A percentile compares a stretch with the other conserved stretches of the same genome.
These are phyloP conservation scores for Ennomos erosarius DNA, from an alignment of 2,888 invertebrate species.

Conservation along the genomic window DNA sequence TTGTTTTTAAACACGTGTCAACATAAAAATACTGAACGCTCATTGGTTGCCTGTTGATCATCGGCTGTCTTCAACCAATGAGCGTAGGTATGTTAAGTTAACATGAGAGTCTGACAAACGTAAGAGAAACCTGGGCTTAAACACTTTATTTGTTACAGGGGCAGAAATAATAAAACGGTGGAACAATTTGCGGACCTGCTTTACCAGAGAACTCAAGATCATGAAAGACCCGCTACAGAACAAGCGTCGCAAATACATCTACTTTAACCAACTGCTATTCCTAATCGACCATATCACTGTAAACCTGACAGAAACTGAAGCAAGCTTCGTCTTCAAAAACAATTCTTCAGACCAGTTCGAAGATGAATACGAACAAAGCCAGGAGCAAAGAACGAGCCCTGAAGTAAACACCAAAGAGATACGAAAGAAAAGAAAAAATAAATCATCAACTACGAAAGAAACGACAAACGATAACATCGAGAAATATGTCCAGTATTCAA, in stretches of 20 bases:
- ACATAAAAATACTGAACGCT: too few relatives aligned
- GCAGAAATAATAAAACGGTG: slow-evolving; percentile 20
- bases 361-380: slow-evolving; percentile 4
- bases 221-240: slow-evolving; percentile 11
- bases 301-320: slow-evolving; percentile 2
- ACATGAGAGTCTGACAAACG: too few relatives aligned
- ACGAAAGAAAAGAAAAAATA: neutral
- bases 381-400: too few relatives aligned
- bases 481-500: slow-evolving; percentile 15
- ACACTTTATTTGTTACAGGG: slow-evolving; percentile 5
- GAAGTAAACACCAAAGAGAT: neutral
- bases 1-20: too few relatives aligned
- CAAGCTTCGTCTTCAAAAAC: neutral
- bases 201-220: slow-evolving; percentile 19
- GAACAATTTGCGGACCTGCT: slow-evolving; percentile 25
- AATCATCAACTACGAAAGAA: neutral
- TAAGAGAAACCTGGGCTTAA: too few relatives aligned
- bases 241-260: slow-evolving; percentile 21
- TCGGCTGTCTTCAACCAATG: too few relatives aligned
- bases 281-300: slow-evolving; percentile 12
- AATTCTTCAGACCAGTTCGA: slow-evolving; percentile 9
- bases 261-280: slow-evolving; percentile 25
- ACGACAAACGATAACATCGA: slow-evolving; percentile 1
- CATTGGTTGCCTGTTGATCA: too few relatives aligned
- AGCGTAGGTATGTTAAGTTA: too few relatives aligned